Conservation (phyloP, 2,113 vertebrate species). For the Thamnophis sirtalis region DNA sequence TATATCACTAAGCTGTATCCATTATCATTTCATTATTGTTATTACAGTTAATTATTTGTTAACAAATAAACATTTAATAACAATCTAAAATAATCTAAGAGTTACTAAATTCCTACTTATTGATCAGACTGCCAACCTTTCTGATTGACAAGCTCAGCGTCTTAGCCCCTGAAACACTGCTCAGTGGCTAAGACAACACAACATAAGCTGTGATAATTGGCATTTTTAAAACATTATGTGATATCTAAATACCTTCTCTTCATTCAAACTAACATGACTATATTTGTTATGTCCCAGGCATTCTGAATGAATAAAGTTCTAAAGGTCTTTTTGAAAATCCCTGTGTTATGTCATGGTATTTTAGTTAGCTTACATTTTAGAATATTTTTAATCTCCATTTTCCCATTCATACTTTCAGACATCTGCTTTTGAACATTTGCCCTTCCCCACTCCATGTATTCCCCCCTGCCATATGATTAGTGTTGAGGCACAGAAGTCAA, state of each 20-base stretch:
- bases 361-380: not conserved
- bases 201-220: not conserved
- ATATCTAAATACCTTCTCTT: not conserved
- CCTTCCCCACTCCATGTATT: not conserved
- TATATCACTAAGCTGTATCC: too few species aligned
- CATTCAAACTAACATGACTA: not conserved
- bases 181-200: too few species aligned
- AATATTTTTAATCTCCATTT: not conserved
- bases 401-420: not conserved
- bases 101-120: too few species aligned
- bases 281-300: not conserved
- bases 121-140: too few species aligned
- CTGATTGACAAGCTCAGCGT: too few species aligned
- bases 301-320: not conserved
- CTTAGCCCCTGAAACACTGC: too few species aligned
- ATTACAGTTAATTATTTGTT: too few species aligned
- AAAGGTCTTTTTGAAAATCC: not conserved
- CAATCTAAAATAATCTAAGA: too few species aligned
- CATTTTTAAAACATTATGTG: not conserved
- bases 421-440: not conserved
- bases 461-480: not conserved
- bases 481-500: not conserved
- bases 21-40: too few species aligned
- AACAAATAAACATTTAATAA: too few species aligned
- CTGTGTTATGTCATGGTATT: not conserved